These are phyloP conservation scores for Cryptus armator DNA, from an alignment of 2,888 invertebrate species.

Conservation along the genomic window DNA sequence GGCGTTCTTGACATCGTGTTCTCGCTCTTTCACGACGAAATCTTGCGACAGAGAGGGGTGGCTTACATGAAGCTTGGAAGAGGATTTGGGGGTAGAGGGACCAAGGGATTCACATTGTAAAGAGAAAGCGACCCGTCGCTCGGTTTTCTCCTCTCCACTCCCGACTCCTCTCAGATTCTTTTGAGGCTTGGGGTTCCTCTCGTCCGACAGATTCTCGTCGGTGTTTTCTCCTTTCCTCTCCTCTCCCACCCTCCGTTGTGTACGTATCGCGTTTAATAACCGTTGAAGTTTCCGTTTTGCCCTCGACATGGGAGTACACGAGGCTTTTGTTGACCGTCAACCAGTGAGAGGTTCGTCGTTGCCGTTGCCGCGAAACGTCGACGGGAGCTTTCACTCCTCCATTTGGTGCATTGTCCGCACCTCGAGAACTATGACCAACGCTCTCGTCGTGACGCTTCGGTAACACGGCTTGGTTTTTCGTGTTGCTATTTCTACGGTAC, in stretches of 20 bases:
- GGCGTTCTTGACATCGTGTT: constrained; percentile 17
- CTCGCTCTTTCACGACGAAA: constrained; percentile 25
- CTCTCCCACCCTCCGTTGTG: constrained; percentile 27
- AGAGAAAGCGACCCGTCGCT: constrained; percentile 8
- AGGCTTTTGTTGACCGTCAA: constrained; percentile 70
- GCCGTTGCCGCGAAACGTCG: constrained; percentile 6
- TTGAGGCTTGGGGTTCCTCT: constrained; percentile 51
- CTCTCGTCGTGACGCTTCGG: constrained; percentile 31
- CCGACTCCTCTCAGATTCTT: constrained; percentile 63
- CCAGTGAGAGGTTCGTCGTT: constrained; percentile 13
- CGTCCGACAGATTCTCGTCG: constrained; percentile 50
- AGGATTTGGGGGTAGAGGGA: constrained; percentile 3
- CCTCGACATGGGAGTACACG: constrained; percentile 40
- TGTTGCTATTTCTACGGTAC: neutral
- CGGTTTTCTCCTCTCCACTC: constrained; percentile 4
- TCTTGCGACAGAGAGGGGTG: neutral
- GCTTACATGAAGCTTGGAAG: constrained; percentile 15
- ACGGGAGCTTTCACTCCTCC: constrained; percentile 13
- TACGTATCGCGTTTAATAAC: constrained; percentile 71
- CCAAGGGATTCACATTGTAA: neutral
- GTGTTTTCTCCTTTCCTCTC: neutral
- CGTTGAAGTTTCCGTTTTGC: constrained; percentile 73
- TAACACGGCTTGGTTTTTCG: constrained; percentile 6
- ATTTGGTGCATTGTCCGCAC: constrained; percentile 38
- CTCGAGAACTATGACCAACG: constrained; percentile 49